Base-by-base conservation (phyloP, 2,888 invertebrate species). In the Conchocele bisecta region DNA sequence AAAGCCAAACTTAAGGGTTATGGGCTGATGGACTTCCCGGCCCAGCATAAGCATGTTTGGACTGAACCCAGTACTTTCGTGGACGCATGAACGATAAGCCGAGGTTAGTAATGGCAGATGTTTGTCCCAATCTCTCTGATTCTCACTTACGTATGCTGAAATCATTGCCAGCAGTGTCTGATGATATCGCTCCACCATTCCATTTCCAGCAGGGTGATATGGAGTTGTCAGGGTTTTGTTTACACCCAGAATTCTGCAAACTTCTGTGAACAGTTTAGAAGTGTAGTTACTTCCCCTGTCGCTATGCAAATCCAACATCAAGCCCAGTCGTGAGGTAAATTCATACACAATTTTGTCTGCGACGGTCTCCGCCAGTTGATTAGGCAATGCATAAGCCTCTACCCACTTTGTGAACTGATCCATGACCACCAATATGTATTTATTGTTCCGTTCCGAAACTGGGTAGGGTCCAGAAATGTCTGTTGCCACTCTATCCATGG, bases 41-140 rank as follows among this genome's bases (percentile, higher is more conserved):
- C 64, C 64, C 17, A 64, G 39, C 64, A 64, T 64, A 6, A 64
- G 7, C 26, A 54, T 20, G 26, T 64, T 64, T 28, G 70, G 64
- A 7, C 35, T 51, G 22, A 42, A 70, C 17, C 63, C 70, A 4
- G 70, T 57, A 2, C 51, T 39, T 6, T 56, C 64, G 28, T 64
- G 64, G 13, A n/a, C n/a, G 13, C 33, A 54, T 28, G 31, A 17
- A 33, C 64, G 4, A 56, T 64, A 64, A 3, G 64, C 64, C 5
- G 56, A 56, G 11, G 64, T 63, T 20, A 53, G 7, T 9, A 63
- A 42, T 4, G 53, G 37, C 15, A 56, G 37, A 29, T 42, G 20
- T 22, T 39, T 13, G 22, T 63, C 64, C 64, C 64, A 63, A 28
- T 63, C 29, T 15, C 44, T 44, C 39, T 56, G 64, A 13, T 44